A percentile compares a stretch with the other conserved stretches of the same genome.
These are phyloP conservation scores for Catharus bicknelli DNA, from an alignment of 2,113 vertebrate species.

Conservation along the genomic window DNA sequence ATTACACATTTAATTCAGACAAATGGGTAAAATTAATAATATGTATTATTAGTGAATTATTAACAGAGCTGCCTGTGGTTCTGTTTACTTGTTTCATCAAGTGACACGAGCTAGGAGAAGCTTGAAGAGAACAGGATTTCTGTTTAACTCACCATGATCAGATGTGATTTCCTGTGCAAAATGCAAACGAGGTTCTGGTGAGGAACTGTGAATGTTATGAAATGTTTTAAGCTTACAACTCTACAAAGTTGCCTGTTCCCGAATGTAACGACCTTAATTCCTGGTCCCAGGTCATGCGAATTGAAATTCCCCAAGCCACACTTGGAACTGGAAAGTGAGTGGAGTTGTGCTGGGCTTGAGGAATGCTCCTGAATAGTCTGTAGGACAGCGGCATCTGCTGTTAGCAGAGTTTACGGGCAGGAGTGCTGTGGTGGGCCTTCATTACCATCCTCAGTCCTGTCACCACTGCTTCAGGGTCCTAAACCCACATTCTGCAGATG, in stretches of 20 bases:
- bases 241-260: neutral
- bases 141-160: neutral
- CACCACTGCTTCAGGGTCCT: neutral
- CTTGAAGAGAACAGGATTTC: neutral
- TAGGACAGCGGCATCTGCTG: slow-evolving; percentile 72
- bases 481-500: neutral
- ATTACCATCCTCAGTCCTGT: neutral
- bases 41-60: neutral
- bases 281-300: neutral
- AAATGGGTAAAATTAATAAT: neutral
- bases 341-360: neutral
- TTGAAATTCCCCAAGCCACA: neutral
- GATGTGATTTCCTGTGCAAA: neutral
- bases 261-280: neutral
- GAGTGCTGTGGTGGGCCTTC: neutral
- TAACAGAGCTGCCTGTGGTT: neutral
- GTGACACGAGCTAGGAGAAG: rapidly evolving
- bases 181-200: neutral
- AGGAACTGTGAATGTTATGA: neutral
- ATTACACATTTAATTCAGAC: neutral
- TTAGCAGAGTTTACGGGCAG: neutral
- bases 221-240: neutral
- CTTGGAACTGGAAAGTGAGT: neutral
- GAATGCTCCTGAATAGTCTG: neutral
- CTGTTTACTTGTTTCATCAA: neutral